Percentiles rank a stretch among this genome's conserved stretches.
Conservation (phyloP, 2,797 vertebrate genomes). For the Hydrophis major region DNA sequence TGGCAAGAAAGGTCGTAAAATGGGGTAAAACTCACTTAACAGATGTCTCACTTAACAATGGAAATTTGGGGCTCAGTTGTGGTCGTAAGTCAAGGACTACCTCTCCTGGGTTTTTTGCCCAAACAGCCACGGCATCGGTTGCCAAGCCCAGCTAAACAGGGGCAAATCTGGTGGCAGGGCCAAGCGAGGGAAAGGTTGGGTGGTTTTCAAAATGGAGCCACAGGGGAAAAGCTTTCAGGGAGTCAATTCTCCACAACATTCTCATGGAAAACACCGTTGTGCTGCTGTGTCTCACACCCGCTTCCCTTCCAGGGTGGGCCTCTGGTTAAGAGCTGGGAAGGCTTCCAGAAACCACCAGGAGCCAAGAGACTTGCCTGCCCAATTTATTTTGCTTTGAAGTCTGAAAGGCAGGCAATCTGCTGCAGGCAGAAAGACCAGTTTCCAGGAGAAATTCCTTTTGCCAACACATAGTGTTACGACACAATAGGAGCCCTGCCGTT, state of each 20-base stretch:
- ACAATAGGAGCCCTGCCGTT: background rate
- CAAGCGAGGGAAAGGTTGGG: background rate
- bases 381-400: background rate
- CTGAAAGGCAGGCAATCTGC: background rate
- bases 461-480: background rate
- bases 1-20: too few relatives aligned
- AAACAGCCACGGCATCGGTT: accelerated
- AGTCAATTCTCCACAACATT: background rate
- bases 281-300: background rate
- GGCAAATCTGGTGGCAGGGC: background rate
- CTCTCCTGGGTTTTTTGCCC: background rate
- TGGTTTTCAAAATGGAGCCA: background rate
- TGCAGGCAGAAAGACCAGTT: background rate
- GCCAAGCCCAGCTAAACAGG: background rate
- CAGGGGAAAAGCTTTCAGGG: background rate
- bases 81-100: too few relatives aligned
- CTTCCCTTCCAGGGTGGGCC: background rate
- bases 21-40: too few relatives aligned
- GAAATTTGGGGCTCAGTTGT: too few relatives aligned
- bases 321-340: background rate
- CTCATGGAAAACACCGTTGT: background rate
- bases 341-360: background rate
- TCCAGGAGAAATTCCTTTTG: background rate
- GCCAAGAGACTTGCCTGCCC: background rate
- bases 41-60: too few relatives aligned